These are phyloP conservation scores for Nymphicus hollandicus DNA, from an alignment of 2,113 vertebrate genomes.

Conservation along the genomic window DNA sequence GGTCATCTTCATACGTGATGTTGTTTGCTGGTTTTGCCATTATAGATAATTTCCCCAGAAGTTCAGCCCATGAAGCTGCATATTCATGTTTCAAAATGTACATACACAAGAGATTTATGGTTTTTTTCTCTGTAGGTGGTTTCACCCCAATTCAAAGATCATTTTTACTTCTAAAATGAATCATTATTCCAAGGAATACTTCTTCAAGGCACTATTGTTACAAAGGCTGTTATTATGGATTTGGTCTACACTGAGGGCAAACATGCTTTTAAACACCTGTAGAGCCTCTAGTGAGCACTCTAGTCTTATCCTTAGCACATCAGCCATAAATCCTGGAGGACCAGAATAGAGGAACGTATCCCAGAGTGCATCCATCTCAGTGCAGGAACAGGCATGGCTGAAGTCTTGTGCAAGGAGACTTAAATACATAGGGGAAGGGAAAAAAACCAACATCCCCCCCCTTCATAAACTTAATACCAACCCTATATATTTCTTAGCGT, in stretches of 20 bases:
- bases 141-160: not conserved
- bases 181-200: not conserved
- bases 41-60: not conserved
- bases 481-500: not conserved
- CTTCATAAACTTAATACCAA: not conserved
- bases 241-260: not conserved
- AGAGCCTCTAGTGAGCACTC: not conserved
- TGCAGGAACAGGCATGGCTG: not conserved
- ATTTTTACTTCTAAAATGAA: not conserved
- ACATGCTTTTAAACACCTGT: not conserved
- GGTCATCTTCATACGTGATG: not conserved
- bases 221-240: not conserved
- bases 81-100: not conserved
- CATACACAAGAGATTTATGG: not conserved
- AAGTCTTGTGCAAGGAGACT: not conserved
- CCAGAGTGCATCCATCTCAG: not conserved
- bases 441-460: fast-evolving
- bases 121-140: not conserved
- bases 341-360: not conserved
- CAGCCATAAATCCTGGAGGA: not conserved
- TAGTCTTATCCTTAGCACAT: not conserved
- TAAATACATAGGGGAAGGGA: not conserved
- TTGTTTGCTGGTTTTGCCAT: not conserved
- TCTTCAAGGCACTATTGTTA: not conserved
- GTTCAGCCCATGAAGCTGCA: not conserved